These are phyloP conservation scores for Lepidothrix coronata DNA, from an alignment of 2,113 vertebrate species.

Conservation along the genomic window DNA sequence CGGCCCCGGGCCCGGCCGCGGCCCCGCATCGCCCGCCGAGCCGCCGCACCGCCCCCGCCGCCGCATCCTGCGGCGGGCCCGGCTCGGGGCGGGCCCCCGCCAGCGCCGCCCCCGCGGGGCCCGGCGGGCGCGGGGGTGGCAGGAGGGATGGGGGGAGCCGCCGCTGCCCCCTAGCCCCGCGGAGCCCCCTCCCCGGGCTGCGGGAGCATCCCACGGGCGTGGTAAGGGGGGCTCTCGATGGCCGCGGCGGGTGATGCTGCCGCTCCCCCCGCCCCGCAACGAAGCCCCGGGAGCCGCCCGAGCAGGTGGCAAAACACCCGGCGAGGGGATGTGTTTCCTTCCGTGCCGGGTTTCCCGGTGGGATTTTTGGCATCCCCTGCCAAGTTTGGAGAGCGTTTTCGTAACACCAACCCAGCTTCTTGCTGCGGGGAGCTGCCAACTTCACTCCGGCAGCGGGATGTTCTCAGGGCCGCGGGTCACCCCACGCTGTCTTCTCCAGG, in stretches of 20 bases:
- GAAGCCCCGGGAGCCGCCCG: neutral
- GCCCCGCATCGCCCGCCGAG: too few relatives aligned
- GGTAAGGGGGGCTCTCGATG: neutral
- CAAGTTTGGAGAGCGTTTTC: neutral
- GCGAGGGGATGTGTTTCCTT: neutral
- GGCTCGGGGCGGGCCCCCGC: too few relatives aligned
- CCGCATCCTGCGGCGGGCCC: too few relatives aligned
- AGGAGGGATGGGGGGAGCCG: neutral
- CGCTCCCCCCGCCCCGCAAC: rapidly evolving
- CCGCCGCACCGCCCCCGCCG: too few relatives aligned
- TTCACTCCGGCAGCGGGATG: neutral
- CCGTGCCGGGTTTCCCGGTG: neutral
- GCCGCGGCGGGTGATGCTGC: neutral
- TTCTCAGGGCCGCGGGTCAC: neutral
- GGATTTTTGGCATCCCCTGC: too few relatives aligned
- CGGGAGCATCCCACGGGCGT: neutral
- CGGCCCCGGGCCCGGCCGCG: too few relatives aligned
- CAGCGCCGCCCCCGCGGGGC: neutral
- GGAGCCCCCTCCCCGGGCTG: neutral
- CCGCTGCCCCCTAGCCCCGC: neutral
- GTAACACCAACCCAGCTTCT: rapidly evolving
- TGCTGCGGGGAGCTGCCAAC: rapidly evolving
- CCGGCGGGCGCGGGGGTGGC: neutral
- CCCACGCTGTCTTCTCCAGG: neutral
- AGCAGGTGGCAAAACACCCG: neutral